Evolutionary conservation across 37 sponge, comb jelly and placozoan genomes (phyloP).

Genomic region (Ianthella basta): DNA sequence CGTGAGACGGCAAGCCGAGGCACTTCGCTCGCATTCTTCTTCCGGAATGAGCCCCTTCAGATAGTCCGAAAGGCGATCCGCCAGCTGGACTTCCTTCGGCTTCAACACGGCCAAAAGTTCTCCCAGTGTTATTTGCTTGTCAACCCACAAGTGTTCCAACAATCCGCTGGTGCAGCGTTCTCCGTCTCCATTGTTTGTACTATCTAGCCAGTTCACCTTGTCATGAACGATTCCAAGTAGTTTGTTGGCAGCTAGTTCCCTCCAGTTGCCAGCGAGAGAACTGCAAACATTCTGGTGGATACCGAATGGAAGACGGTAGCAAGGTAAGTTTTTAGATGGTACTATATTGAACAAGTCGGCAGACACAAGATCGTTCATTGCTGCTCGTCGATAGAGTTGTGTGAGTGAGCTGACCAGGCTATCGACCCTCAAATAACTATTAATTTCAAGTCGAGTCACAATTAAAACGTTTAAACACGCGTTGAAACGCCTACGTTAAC

Average conservation of each 20-base stretch:
- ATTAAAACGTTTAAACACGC: too few relatives aligned
- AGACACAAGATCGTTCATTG: too few relatives aligned
- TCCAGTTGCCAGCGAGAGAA: neutral
- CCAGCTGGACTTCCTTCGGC: neutral
- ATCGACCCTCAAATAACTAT: too few relatives aligned
- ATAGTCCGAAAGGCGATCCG: neutral
- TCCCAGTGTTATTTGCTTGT: neutral
- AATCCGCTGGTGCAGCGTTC: neutral
- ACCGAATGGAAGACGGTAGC: slow-evolving; percentile 19
- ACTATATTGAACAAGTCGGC: too few relatives aligned
- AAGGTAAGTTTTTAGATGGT: neutral
- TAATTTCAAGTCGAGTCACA: too few relatives aligned
- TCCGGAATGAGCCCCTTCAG: neutral
- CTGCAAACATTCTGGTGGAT: neutral
- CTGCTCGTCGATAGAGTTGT: too few relatives aligned
- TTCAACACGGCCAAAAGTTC: neutral
- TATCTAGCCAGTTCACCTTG: neutral
- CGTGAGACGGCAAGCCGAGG: neutral
- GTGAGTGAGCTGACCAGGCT: too few relatives aligned
- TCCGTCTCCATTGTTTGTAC: too few relatives aligned
- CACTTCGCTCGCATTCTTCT: neutral
- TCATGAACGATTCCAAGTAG: too few relatives aligned
- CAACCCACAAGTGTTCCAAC: neutral
- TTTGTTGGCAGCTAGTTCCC: neutral
- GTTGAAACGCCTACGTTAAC: too few relatives aligned